phyloP scores from a whole-genome alignment of 2,797 vertebrate genomes.

The Pseudocheirus occidentalis region DNA sequence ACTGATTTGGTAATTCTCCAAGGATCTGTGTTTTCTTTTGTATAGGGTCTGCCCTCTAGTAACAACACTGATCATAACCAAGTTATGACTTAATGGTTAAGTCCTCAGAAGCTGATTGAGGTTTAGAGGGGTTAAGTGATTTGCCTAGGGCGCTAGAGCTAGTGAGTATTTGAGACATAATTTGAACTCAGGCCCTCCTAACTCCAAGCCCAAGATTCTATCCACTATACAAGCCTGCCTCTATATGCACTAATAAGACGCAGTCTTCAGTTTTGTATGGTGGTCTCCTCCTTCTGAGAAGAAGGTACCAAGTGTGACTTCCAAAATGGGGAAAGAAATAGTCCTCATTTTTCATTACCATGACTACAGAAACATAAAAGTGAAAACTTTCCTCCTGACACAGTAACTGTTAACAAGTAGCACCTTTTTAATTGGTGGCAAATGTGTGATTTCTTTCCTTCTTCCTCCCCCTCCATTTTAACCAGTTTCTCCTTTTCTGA shows the following conservation, averaged over 20 bases:
- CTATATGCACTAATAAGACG: background rate
- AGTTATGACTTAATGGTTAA: background rate
- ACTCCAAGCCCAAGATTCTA: background rate
- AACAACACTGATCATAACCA: background rate
- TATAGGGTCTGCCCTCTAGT: background rate
- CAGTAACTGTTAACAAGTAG: conserved; percentile 68
- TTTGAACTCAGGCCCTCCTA: background rate
- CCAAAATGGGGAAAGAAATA: conserved; percentile 57
- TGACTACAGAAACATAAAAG: conserved; percentile 63
- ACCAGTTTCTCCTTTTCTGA: conserved; percentile 52
- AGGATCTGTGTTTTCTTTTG: background rate
- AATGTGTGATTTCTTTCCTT: conserved; percentile 57
- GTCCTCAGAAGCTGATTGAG: background rate
- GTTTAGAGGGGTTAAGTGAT: background rate
- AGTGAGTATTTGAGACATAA: background rate
- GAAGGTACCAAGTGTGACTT: conserved; percentile 59
- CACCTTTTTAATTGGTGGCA: conserved; percentile 67
- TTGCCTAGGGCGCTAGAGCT: background rate
- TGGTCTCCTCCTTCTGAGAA: conserved; percentile 43
- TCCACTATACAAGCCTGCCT: background rate
- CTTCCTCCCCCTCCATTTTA: background rate
- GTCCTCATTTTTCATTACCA: conserved; percentile 60
- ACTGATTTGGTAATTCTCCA: background rate
- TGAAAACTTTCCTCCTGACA: conserved; percentile 61
- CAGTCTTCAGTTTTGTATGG: background rate